Base-by-base conservation (phyloP, 2,113 vertebrate species). In the Sminthopsis crassicaudata region DNA sequence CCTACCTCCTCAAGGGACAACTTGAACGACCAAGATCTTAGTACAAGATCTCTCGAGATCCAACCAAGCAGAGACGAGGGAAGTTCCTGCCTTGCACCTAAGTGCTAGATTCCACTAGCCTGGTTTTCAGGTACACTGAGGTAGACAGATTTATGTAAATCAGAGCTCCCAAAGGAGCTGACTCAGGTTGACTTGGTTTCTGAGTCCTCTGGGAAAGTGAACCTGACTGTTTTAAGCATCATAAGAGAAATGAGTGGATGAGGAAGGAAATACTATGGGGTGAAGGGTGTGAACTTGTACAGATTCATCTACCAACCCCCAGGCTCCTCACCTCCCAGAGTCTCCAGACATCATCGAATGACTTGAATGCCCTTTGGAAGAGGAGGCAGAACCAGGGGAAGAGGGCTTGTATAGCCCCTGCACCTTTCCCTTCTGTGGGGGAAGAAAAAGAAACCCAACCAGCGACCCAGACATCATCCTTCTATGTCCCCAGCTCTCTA, bases 301-400 rank as follows among this genome's bases (percentile, higher is more conserved):
- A 7, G 5, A 23, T 22, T 0, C 30, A n/a, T 26, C 67, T 42
- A 42, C n/a, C 67, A 84, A 19, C 52, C 46, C n/a, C 3, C 4
- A 2, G 51, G 0, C 0, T 0, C 16, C 95, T 97, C 53, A 97
- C 97, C 97, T 98, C 97, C 97, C 96, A 97, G 88, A 98, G 94
- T 93, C 97, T 96, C 97, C 98, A 98, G 93, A 98, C 92, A 0
- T 98, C 93, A 0, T 97, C 90, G 0, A 98, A 98, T 52, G 98
- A 97, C 90, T 97, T 97, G 94, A 98, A 98, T 54, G 95, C 95
- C 0, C 3, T 2, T 22, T 98, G 97, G 96, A 98, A 98, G 94
- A 93, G 98, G 92, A 98, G 95, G 60, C 96, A 98, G 97, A 98
- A 97, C 97, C 97, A 97, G 50, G 93, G 96, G 92, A 98, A 97